Base-by-base conservation (phyloP, 2,113 vertebrate genomes). In the Pelobates fuscus region DNA sequence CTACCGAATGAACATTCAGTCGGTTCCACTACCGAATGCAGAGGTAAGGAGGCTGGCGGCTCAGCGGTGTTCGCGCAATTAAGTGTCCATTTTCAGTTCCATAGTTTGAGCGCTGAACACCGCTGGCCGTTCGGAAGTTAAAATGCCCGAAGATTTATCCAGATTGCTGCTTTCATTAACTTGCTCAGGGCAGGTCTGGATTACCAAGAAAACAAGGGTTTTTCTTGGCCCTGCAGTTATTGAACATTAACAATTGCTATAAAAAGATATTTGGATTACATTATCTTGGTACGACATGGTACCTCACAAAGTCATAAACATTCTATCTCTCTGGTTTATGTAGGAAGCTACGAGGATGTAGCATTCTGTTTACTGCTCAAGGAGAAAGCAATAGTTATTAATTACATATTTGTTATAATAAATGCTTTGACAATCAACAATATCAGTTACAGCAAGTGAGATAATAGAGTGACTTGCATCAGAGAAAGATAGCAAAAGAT, bases 261-360 rank as follows among this genome's bases (percentile, higher is more conserved):
- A 70, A 8, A 70, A 8, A 71, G 70, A 71, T 71, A 71, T 41
- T 25, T 17, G 52, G 44, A 14, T 23, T 66, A 24, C 52, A 57
- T 66, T 43, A 74, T 58, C 62, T 37, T 74, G 62, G 71, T 74
- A 74, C 71, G 64, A 52, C 30, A 44, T 74, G 71, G 71, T 66
- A 74, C 71, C 27, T 54, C 55, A 27, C 10, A 64, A 64, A 32
- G 49, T 57, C 43, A 49, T 66, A 74, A 74, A 66, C 21, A 5
- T n/a, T 57, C 27, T 57, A 74, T 74, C 41, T 57, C 44, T 63
- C 2, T 25, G 3, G n/a, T n/a, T 66, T 20, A 66, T 44, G 58
- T 49, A 61, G 27, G 37, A 61, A 49, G 24, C 24, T 15, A 20
- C 43, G 37, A 46, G 37, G 25, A 25, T 8, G 27, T 7, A n/a